A percentile compares a stretch with the other conserved stretches of the same genome.
phyloP scores from a whole-genome alignment of 2,888 invertebrate genomes.

The Rotaria magnacalcarata region DNA sequence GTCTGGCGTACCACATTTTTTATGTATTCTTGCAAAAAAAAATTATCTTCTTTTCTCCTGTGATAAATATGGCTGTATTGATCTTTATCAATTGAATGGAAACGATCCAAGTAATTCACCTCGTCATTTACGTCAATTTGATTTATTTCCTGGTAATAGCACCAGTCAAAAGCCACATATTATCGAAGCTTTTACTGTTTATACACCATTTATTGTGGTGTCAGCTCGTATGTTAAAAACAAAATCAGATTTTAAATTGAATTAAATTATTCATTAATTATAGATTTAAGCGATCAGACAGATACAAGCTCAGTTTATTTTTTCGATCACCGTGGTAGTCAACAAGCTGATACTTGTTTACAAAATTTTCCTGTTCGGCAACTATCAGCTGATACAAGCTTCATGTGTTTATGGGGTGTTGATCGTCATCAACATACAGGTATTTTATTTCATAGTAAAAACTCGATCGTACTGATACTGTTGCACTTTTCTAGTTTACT shows the following conservation, averaged over 20 bases:
- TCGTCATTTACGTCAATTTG: constrained; percentile 23
- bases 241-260: too few species aligned
- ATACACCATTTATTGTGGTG: constrained; percentile 21
- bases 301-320: constrained; percentile 28
- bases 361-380: constrained; percentile 33
- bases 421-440: constrained; percentile 26
- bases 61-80: constrained; percentile 19
- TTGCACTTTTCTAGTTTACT: background rate
- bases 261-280: background rate
- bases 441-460: background rate
- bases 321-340: constrained; percentile 25
- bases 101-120: background rate
- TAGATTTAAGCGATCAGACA: constrained; percentile 10
- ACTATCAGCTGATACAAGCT: background rate
- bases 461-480: background rate
- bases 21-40: constrained; percentile 8
- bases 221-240: background rate
- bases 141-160: background rate
- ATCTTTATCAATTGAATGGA: background rate
- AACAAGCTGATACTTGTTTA: background rate
- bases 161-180: background rate
- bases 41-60: constrained; percentile 12
- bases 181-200: constrained; percentile 14
- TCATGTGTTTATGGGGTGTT: constrained; percentile 28
- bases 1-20: background rate